Percentiles rank a stretch among this genome's conserved stretches.
Conservation (phyloP, 2,888 invertebrate species). For the Drosophila kokeensis region DNA sequence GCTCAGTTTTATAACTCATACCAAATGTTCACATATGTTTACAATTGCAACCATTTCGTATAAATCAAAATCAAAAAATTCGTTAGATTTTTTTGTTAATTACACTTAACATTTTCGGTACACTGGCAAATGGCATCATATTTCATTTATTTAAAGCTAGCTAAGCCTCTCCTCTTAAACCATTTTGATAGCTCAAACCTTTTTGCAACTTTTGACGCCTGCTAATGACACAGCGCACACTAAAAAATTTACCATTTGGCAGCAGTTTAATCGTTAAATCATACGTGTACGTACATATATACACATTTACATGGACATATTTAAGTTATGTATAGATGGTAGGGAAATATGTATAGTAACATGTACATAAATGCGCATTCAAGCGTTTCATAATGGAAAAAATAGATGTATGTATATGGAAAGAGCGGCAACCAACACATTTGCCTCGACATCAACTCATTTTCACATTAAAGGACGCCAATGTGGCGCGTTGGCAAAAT, state of each 20-base stretch:
- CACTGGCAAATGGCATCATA: slow-evolving; percentile 19
- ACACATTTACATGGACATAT: slow-evolving; percentile 38
- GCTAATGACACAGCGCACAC: slow-evolving; percentile 12
- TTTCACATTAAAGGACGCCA: slow-evolving; percentile 79
- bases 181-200: slow-evolving; percentile 24
- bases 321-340: slow-evolving; percentile 28
- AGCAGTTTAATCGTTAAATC: slow-evolving; percentile 42
- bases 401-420: slow-evolving; percentile 19
- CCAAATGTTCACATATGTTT: slow-evolving; percentile 24
- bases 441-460: slow-evolving; percentile 72
- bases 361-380: slow-evolving; percentile 67
- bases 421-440: slow-evolving; percentile 54
- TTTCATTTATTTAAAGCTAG: slow-evolving; percentile 36
- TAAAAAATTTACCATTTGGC: slow-evolving; percentile 45
- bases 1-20: slow-evolving; percentile 22
- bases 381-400: slow-evolving; percentile 74
- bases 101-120: slow-evolving; percentile 7
- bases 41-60: slow-evolving; percentile 14
- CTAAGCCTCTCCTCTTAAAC: slow-evolving; percentile 20
- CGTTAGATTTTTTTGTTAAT: background rate
- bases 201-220: slow-evolving; percentile 35
- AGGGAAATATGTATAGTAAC: slow-evolving; percentile 17
- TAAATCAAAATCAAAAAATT: slow-evolving; percentile 6
- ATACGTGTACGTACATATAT: slow-evolving; percentile 4
- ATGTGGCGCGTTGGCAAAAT: slow-evolving; percentile 77